Conservation (phyloP, 2,113 vertebrate species). For the Girardinichthys multiradiatus region DNA sequence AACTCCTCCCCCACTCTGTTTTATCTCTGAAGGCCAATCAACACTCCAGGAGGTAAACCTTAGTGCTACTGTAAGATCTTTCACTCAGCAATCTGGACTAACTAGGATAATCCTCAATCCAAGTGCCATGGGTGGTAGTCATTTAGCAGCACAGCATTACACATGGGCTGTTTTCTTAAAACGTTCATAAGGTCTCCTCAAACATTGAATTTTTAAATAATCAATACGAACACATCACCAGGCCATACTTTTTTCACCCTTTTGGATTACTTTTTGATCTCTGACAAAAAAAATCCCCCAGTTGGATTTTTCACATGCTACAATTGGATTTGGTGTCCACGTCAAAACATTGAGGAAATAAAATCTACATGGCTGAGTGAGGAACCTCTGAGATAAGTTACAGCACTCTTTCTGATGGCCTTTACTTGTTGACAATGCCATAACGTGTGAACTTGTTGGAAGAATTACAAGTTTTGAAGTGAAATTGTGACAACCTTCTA, state of each 20-base stretch:
- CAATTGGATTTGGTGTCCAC: slow-evolving; percentile 16
- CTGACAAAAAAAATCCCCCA: slow-evolving; percentile 6
- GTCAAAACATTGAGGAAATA: slow-evolving; percentile 6
- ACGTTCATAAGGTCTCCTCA: neutral
- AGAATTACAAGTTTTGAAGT: slow-evolving; percentile 43
- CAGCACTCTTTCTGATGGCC: neutral
- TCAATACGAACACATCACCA: slow-evolving; percentile 19
- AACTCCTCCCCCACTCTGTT: slow-evolving; percentile 15
- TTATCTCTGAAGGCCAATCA: slow-evolving; percentile 21
- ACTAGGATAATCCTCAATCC: slow-evolving; percentile 69
- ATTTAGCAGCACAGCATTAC: slow-evolving; percentile 3
- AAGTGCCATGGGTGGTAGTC: slow-evolving; percentile 9
- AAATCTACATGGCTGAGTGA: slow-evolving; percentile 17
- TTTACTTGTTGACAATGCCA: neutral
- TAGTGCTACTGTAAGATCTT: slow-evolving; percentile 59
- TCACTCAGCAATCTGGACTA: slow-evolving; percentile 66
- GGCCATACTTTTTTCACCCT: neutral
- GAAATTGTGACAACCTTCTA: neutral
- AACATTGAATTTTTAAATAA: slow-evolving; percentile 24
- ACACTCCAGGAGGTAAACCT: slow-evolving; percentile 69
- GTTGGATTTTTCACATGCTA: neutral
- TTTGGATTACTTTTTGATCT: slow-evolving; percentile 23
- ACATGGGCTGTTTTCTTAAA: slow-evolving; percentile 24
- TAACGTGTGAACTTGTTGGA: slow-evolving; percentile 1
- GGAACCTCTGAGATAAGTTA: slow-evolving; percentile 34